Conservation (phyloP, 2,113 vertebrate species). For the Megalops atlanticus region DNA sequence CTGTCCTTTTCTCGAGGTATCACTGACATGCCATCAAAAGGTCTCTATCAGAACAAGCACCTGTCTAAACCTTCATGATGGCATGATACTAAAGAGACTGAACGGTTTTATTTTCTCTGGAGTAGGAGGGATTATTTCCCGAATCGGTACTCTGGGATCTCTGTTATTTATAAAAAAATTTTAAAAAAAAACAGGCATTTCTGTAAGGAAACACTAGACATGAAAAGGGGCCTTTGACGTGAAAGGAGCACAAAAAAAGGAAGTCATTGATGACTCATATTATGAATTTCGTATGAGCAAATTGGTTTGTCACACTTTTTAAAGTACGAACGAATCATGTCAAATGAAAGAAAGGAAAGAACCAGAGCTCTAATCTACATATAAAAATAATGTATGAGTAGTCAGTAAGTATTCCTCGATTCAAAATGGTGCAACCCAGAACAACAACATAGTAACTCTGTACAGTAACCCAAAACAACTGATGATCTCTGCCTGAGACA, state of each 20-base stretch:
- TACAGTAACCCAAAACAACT: no score
- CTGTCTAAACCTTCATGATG: not conserved
- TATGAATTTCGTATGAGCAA: not conserved
- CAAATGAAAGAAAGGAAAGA: not conserved
- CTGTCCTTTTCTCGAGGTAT: not conserved
- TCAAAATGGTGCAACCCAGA: not conserved
- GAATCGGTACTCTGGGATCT: not conserved
- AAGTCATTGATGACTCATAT: not conserved
- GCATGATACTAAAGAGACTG: not conserved
- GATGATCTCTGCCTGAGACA: no score
- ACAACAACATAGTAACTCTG: not conserved
- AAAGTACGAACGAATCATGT: not conserved
- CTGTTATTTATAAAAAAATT: constrained; percentile 2
- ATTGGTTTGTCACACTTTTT: not conserved
- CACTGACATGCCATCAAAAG: not conserved
- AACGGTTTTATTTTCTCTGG: not conserved
- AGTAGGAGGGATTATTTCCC: not conserved
- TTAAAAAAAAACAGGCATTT: not conserved
- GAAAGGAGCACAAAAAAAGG: not conserved
- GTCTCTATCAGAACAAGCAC: not conserved
- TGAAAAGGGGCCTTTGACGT: not conserved
- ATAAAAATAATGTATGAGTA: not conserved
- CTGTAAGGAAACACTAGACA: not conserved
- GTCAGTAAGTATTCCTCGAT: not conserved
- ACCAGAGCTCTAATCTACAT: not conserved